Base-by-base conservation (phyloP, 2,797 vertebrate species). In the Sebastes trivittatus region DNA sequence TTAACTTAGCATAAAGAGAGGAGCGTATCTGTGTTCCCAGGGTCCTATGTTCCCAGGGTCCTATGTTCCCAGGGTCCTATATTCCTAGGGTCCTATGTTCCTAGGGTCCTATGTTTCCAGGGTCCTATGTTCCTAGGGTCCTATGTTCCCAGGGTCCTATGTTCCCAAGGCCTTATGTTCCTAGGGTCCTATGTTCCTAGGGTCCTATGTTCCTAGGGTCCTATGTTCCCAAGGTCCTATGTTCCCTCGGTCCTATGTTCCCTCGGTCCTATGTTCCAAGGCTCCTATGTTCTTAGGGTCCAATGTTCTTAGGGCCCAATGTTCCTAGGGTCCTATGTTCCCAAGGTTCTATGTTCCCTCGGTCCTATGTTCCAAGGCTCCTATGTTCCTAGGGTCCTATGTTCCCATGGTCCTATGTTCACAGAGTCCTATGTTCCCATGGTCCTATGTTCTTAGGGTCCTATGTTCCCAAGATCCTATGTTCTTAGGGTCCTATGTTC, bases 391-490 rank as follows among this genome's bases (percentile, higher is more conserved):
- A 3, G 1, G 14, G 6, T 46, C 6, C 1, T 18, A 18, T 18
- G 1, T 46, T 18, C 16, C 16, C 0, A 46, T 0, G 42, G 6
- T 14, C 5, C 2, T 42, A 42, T 6, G 5, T 3, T 16, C 5
- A 0, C 0, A 42, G 0, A 20, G 8, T 9, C 20, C 20, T 10
- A 52, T 10, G 20, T n/a, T n/a, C 9, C 3, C 0, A 1, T 1
- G 49, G 8, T 9, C 20, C 20, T 10, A 52, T 10, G 20, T n/a
- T n/a, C 9, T 0, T 0, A 52, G 2, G 4, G 20, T 52, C 49
- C 8, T 10, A 8, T 52, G 49, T 49, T 49, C 1, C 18, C 0
- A 49, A 0, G 3, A 0, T n/a, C 1, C 20, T n/a, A 52, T n/a
- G 20, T n/a, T 52, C 49, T 0, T 0, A 4, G 20, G 4, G 8